A percentile compares a stretch with the other conserved stretches of the same genome.
phyloP scores from a whole-genome alignment of 23 tunicate species.

The Botrylloides violaceus region DNA sequence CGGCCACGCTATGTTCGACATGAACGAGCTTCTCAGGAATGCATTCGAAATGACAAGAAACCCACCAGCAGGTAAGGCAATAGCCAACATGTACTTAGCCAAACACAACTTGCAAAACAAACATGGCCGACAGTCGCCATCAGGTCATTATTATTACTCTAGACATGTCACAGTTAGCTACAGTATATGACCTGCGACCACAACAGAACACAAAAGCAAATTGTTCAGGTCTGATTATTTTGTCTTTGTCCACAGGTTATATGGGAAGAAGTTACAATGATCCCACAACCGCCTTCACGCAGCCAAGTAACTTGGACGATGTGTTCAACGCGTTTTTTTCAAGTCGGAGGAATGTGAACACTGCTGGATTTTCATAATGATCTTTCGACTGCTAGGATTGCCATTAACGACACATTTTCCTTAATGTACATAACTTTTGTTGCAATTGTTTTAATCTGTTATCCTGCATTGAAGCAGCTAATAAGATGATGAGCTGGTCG shows the following conservation, averaged over 20 bases:
- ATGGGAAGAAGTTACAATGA: background rate
- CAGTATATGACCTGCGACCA: too few relatives aligned
- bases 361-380: background rate
- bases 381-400: background rate
- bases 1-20: slow-evolving; percentile 12
- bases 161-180: too few relatives aligned
- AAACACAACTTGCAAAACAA: too few relatives aligned
- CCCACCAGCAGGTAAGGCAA: slow-evolving; percentile 10
- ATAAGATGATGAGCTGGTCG: slow-evolving; percentile 30
- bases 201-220: background rate
- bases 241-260: background rate
- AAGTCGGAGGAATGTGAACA: background rate
- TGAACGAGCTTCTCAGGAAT: slow-evolving; percentile 35
- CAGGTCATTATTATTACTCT: too few relatives aligned
- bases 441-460: background rate
- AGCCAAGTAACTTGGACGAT: slow-evolving; percentile 1
- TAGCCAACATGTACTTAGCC: too few relatives aligned
- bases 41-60: slow-evolving; percentile 6
- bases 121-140: too few relatives aligned
- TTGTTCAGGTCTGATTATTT: background rate
- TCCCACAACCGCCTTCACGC: background rate
- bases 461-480: background rate
- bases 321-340: slow-evolving; percentile 22
- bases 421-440: background rate
- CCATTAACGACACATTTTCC: background rate